These are phyloP conservation scores for Perizoma flavofasciatum DNA, from an alignment of 2,888 invertebrate species.

Conservation along the genomic window DNA sequence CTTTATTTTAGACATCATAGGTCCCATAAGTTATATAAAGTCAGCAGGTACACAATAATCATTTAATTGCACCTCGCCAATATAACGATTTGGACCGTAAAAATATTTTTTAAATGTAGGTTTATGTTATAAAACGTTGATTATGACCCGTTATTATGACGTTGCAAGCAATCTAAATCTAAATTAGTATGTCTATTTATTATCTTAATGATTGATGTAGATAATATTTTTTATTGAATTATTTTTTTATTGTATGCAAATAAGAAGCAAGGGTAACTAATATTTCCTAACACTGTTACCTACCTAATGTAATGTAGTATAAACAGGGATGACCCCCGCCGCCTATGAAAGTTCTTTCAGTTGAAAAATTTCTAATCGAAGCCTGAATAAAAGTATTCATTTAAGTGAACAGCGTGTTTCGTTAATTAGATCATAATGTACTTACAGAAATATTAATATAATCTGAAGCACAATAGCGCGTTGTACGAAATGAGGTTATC, in stretches of 20 bases:
- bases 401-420: constrained; percentile 17
- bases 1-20: too few relatives aligned
- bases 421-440: constrained; percentile 24
- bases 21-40: too few relatives aligned
- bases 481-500: constrained; percentile 81
- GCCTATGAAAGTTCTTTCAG: constrained; percentile 5
- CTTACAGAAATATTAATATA: constrained; percentile 28
- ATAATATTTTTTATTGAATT: too few relatives aligned
- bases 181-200: not conserved
- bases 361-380: constrained; percentile 24
- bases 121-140: not conserved
- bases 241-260: not conserved
- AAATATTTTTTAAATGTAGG: not conserved
- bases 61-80: too few relatives aligned
- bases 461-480: constrained; percentile 57
- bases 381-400: constrained; percentile 11
- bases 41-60: too few relatives aligned
- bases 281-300: too few relatives aligned
- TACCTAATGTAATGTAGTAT: constrained; percentile 9
- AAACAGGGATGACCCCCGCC: constrained; percentile 4
- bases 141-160: not conserved
- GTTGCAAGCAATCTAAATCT: not conserved
- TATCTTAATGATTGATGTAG: not conserved
- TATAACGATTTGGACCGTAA: too few relatives aligned
- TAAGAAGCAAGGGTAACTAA: not conserved